Conservation (phyloP, 2,113 vertebrate genomes). For the Chloropsis cyanopogon region DNA sequence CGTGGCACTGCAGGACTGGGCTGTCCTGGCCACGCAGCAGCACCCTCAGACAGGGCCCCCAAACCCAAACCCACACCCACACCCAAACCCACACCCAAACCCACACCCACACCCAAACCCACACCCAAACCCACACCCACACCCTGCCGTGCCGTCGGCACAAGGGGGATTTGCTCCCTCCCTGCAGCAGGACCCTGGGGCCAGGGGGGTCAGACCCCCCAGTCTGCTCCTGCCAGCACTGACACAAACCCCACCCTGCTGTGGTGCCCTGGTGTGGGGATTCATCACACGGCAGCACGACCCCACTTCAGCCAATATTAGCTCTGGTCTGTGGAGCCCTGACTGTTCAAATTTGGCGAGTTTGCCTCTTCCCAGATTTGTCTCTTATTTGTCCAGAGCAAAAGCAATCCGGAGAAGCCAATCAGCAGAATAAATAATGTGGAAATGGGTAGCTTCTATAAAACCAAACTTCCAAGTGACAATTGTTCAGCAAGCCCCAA, state of each 20-base stretch:
- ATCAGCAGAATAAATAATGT: neutral
- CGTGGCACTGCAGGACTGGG: rapidly evolving
- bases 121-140: rapidly evolving
- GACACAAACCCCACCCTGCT: rapidly evolving
- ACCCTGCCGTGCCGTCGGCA: rapidly evolving
- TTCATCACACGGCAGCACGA: neutral
- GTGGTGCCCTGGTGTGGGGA: neutral
- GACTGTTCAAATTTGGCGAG: neutral
- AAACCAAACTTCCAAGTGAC: neutral
- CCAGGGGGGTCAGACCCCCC: no score
- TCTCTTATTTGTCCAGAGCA: neutral
- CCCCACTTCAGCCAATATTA: neutral
- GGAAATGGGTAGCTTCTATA: neutral
- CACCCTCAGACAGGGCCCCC: neutral
- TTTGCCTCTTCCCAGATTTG: neutral
- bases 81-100: no score
- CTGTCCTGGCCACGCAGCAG: neutral
- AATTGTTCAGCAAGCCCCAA: neutral
- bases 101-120: no score
- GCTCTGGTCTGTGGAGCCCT: neutral
- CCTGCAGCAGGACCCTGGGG: rapidly evolving
- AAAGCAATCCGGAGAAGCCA: neutral
- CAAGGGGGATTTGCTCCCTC: rapidly evolving
- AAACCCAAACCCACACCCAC: rapidly evolving
- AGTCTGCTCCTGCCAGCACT: neutral